These are phyloP conservation scores for Cyprinodon tularosa DNA, from an alignment of 2,113 vertebrate genomes.

Conservation along the genomic window DNA sequence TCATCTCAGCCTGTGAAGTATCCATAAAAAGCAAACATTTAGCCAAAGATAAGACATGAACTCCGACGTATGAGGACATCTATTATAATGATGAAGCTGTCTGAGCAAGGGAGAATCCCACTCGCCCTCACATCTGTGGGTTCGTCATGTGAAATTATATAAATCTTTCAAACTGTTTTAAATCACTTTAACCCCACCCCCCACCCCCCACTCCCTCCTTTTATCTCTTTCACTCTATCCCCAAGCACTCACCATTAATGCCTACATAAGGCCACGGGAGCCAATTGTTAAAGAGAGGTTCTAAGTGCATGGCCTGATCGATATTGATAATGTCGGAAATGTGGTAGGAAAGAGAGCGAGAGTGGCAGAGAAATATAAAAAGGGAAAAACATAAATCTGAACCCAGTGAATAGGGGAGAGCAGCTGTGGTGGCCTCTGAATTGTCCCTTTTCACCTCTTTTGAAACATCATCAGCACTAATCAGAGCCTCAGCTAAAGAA, in stretches of 20 bases:
- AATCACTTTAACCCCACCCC: constrained; percentile 83
- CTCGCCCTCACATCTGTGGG: constrained; percentile 83
- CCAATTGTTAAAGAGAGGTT: constrained; percentile 91
- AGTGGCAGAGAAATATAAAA: constrained; percentile 59
- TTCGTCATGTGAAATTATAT: constrained; percentile 97
- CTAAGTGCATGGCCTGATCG: constrained; percentile 88
- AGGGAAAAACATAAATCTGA: constrained; percentile 86
- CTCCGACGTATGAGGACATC: constrained; percentile 33
- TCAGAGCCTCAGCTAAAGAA: constrained; percentile 81
- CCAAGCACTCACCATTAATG: constrained; percentile 81
- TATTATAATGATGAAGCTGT: constrained; percentile 48
- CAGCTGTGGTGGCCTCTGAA: constrained; percentile 87
- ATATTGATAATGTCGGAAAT: constrained; percentile 94
- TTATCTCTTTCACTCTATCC: constrained; percentile 37
- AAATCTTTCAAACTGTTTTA: constrained; percentile 94
- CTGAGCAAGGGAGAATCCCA: constrained; percentile 60
- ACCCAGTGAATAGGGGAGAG: constrained; percentile 78
- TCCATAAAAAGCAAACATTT: constrained; percentile 67
- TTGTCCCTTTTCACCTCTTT: constrained; percentile 75
- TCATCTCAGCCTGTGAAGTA: constrained; percentile 61
- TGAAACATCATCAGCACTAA: constrained; percentile 90
- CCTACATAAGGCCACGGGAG: constrained; percentile 88
- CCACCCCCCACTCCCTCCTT: constrained; percentile 72
- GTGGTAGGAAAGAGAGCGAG: constrained; percentile 79
- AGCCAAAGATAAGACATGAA: constrained; percentile 62